A percentile compares a stretch with the other conserved stretches of the same genome.
Conservation (phyloP, 2,888 invertebrate species). For the Mystacides longicornis region DNA sequence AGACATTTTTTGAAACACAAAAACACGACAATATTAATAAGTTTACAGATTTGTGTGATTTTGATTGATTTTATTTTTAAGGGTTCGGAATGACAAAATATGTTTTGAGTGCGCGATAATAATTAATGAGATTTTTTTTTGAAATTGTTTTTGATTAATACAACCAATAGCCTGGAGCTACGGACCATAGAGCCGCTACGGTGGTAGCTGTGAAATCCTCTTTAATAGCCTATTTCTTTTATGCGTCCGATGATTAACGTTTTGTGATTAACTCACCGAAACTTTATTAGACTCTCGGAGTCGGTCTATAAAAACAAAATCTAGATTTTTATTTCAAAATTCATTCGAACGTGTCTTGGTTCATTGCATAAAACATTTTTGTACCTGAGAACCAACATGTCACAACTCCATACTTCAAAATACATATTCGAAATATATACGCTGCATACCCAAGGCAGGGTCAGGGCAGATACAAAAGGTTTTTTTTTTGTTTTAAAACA, state of each 20-base stretch:
- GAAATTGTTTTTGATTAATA: background rate
- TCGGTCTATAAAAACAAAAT: no score
- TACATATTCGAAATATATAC: no score
- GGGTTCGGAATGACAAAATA: background rate
- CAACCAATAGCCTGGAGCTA: background rate
- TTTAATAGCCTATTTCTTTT: background rate
- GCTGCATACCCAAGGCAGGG: no score
- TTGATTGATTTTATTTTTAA: background rate
- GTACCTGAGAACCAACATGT: no score
- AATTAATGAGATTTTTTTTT: background rate
- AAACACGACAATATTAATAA: background rate
- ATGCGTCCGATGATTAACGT: background rate
- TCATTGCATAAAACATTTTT: no score
- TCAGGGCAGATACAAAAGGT: no score
- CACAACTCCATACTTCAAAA: no score
- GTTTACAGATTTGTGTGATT: background rate
- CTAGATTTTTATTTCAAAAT: no score
- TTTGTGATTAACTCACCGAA: background rate
- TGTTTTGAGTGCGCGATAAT: background rate
- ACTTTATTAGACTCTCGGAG: no score
- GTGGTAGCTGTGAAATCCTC: conserved; percentile 4
- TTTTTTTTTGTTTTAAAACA: no score
- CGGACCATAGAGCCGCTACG: background rate
- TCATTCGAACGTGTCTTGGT: no score
- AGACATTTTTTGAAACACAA: background rate